phyloP scores from a whole-genome alignment of 2,797 vertebrate genomes.

The Cynopterus sphinx region DNA sequence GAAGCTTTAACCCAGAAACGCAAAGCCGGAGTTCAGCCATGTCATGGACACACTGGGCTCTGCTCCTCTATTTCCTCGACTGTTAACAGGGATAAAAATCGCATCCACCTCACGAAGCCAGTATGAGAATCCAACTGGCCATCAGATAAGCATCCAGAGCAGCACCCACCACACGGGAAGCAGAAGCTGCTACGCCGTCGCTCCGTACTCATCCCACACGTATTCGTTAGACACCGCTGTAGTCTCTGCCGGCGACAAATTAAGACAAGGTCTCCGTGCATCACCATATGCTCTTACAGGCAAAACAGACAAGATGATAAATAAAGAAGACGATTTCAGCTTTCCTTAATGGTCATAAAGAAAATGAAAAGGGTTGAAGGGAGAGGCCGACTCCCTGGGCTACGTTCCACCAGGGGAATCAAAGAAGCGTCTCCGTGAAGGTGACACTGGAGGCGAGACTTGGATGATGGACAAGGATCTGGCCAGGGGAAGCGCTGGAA shows the following conservation, averaged over 20 bases:
- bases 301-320: neutral
- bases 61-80: neutral
- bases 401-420: neutral
- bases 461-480: neutral
- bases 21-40: neutral
- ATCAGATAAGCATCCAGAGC: fast-evolving
- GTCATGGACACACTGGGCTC: neutral
- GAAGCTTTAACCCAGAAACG: neutral
- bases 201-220: neutral
- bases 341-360: neutral
- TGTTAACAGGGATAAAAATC: neutral
- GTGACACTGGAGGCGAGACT: neutral
- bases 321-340: neutral
- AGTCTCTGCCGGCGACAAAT: neutral
- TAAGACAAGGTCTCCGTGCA: neutral
- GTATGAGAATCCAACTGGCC: neutral
- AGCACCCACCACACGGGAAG: no score
- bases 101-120: neutral
- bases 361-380: neutral
- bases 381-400: neutral
- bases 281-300: neutral
- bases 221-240: neutral
- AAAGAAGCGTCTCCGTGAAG: neutral
- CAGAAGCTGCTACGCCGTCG: fast-evolving
- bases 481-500: neutral